Base-by-base conservation (phyloP, 1,140 invertebrate genomes). In the Monochamus saltuarius region DNA sequence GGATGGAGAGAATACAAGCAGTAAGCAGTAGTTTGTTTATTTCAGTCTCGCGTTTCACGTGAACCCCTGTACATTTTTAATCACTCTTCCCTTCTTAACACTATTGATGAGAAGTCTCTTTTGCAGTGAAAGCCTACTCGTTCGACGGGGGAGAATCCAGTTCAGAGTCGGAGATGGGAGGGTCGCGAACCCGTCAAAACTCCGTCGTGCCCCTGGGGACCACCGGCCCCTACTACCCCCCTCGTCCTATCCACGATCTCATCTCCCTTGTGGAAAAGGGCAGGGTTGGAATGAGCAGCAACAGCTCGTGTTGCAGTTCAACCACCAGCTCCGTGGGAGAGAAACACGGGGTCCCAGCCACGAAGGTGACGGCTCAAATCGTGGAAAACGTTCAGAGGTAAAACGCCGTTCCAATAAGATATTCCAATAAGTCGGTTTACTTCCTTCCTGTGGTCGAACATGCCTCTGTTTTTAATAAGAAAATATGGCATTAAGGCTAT, bases 161-260 rank as follows among this genome's bases (percentile, higher is more conserved):
- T 76, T 88, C 87, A 29, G 89, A 91, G 70, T 88, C 89, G 67
- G 89, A 90, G 74, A 84, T 63, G 80, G 86, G 51, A 75, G 85
- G 58, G 74, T 87, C 64, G 80, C 53, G 51, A 40, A 57, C 83
- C 49, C 83, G 73, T 54, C 77, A 77, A 68, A 75, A 76, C 53
- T 72, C 73, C 22, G 59, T 50, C 10, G 40, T 56, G 29, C 37
- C 50, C 16, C 10, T 29, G 37, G 8, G 8, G 10, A 39, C 53
- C 47, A n/a, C 45, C 37, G 37, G 56, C 14, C 22, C 62, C 11
- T 53, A 45, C 52, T 53, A 62, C 10, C 40, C 62, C 13, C 65
- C 68, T n/a, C 56, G 67, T 19, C 61, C 59, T 68, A 73, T 61
- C 7, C 74, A 77, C 17, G 82, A 84, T 68, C 74, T 83, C n/a